Evolutionary conservation across 2,797 vertebrate species (phyloP).

Genomic region (Tinamus major): DNA sequence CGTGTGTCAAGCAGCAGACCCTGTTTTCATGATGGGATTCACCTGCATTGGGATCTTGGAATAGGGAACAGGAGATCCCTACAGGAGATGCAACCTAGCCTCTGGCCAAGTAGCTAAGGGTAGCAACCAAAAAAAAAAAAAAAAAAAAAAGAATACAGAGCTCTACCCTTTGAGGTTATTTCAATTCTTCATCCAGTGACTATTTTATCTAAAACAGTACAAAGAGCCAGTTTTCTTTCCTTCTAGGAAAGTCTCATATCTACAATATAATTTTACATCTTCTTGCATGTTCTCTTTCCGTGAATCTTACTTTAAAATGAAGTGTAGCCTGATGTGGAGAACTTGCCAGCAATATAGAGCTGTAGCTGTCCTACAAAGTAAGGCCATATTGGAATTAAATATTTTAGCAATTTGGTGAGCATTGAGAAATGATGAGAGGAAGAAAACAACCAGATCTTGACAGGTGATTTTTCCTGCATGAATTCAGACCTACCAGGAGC

Average conservation of each 20-base stretch:
- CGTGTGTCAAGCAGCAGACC: background rate
- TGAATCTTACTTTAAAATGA: background rate
- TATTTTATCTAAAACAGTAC: background rate
- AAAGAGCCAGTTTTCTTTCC: background rate
- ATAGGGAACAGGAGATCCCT: background rate
- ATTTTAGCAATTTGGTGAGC: background rate
- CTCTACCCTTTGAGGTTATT: background rate
- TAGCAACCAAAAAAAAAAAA: background rate
- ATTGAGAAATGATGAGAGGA: background rate
- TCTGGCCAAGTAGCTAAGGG: background rate
- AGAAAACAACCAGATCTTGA: background rate
- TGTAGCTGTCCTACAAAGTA: background rate
- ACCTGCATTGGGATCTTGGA: background rate
- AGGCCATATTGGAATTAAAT: background rate
- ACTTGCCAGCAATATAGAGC: background rate
- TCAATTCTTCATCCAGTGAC: background rate
- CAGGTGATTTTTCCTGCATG: background rate
- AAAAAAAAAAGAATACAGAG: background rate
- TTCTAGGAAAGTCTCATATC: background rate
- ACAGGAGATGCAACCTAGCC: background rate
- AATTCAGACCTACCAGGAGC: background rate
- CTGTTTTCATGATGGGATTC: background rate
- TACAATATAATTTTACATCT: background rate
- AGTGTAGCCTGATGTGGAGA: background rate
- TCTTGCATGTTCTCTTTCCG: background rate